A percentile compares a stretch with the other conserved stretches of the same genome.
These are phyloP conservation scores for Dermochelys coriacea DNA, from an alignment of 2,797 vertebrate species.

Conservation along the genomic window DNA sequence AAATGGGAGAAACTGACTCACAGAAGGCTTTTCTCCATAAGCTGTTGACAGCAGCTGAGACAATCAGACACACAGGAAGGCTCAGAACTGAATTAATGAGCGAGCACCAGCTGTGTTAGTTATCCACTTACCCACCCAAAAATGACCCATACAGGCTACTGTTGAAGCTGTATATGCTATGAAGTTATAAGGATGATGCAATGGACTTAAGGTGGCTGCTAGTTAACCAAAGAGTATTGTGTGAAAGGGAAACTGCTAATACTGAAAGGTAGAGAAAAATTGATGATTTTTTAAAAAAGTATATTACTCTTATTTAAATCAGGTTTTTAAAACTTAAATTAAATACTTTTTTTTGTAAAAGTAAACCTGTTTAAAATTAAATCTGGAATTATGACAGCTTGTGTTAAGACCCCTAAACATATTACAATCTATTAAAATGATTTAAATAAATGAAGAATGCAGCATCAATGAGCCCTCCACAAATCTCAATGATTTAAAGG, in stretches of 20 bases:
- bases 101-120: background rate
- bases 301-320: background rate
- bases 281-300: background rate
- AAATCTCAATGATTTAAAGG: background rate
- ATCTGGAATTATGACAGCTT: background rate
- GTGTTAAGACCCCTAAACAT: background rate
- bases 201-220: background rate
- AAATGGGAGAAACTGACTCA: background rate
- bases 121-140: background rate
- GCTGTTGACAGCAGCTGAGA: accelerated
- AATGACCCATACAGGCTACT: conserved; percentile 5
- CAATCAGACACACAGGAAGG: conserved; percentile 23
- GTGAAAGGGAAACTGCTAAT: background rate
- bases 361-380: background rate
- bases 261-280: background rate
- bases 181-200: background rate
- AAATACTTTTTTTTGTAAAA: background rate
- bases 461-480: background rate
- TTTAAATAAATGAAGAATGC: background rate
- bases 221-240: background rate
- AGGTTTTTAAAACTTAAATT: background rate
- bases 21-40: conserved; percentile 13
- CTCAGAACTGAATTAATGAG: background rate
- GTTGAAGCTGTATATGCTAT: background rate
- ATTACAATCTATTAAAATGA: background rate